A percentile compares a stretch with the other conserved stretches of the same genome.
phyloP scores from a whole-genome alignment of 1,140 invertebrate species.

The Epicauta chinensis region DNA sequence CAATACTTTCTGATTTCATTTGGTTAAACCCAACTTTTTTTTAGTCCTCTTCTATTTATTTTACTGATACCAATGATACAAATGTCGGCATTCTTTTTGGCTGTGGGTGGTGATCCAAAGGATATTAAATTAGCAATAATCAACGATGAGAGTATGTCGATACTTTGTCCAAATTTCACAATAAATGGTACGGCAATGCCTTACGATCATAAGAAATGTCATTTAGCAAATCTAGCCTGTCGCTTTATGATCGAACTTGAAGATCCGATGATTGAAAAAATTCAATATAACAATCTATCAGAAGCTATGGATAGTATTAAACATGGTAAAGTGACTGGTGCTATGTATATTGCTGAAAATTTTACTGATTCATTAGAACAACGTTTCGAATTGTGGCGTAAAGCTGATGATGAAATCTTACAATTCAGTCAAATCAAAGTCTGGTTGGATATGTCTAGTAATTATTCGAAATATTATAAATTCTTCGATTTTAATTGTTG shows the following conservation, averaged over 20 bases:
- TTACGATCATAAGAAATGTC: conserved; percentile 41
- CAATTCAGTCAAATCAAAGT: conserved; percentile 55
- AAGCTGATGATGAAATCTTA: conserved; percentile 46
- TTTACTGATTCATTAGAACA: conserved; percentile 62
- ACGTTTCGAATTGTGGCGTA: conserved; percentile 50
- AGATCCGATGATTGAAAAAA: conserved; percentile 43
- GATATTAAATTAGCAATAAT: conserved; percentile 67
- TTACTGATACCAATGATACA: conserved; percentile 59
- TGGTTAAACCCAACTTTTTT: too few relatives aligned
- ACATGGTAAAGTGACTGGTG: conserved; percentile 58
- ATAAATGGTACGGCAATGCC: conserved; percentile 24
- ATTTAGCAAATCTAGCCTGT: conserved; percentile 53
- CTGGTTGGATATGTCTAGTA: conserved; percentile 67
- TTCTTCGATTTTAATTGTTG: background rate
- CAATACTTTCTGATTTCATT: too few relatives aligned
- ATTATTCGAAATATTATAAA: conserved; percentile 25
- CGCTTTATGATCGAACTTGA: conserved; percentile 48
- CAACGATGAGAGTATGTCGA: conserved; percentile 58
- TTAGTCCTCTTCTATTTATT: too few relatives aligned
- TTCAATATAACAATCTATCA: conserved; percentile 44
- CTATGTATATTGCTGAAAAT: conserved; percentile 65
- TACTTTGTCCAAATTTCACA: conserved; percentile 38
- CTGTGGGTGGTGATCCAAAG: conserved; percentile 71
- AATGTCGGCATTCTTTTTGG: conserved; percentile 70
- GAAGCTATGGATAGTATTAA: conserved; percentile 55